Base-by-base conservation (phyloP, 2,888 invertebrate species). In the Helleia helle region DNA sequence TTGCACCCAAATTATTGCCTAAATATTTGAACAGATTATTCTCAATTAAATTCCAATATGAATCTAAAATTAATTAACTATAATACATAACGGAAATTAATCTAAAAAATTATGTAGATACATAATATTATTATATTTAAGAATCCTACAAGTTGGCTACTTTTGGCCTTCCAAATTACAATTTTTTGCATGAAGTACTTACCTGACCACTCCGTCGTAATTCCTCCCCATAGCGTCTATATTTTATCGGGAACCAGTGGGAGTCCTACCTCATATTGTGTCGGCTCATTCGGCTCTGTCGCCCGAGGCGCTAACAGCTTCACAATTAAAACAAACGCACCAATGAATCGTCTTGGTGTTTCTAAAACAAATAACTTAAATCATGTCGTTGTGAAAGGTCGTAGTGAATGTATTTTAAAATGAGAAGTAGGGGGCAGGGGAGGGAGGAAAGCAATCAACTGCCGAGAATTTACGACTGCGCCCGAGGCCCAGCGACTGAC, bases 381-480 rank as follows among this genome's bases (percentile, higher is more conserved):
- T 62, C 62, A 61, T 56, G 55, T 55, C 56, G 45, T 49, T 54
- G 50, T 59, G 56, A 63, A 62, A 62, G 59, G 61, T 55, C 53
- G 56, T 59, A 65, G 61, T 67, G 62, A 56, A 38, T 13, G 17
- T 12, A 29, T 62, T 67, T 65, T 69, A 62, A 39, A 46, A 42
- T 29, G 38, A 37, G 12, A 24, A 22, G 22, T 5, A 22, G 22
- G 22, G n/a, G 22, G 8, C 7, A 53, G 51, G 54, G 52, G 50
- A 55, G 49, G 50, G 55, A 48, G 48, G 34, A 22, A 69, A 65
- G 71, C 69, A 76, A 76, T 76, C 75, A 76, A 71, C 70, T 65
- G 63, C 63, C 49, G 55, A 67, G 56, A 71, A 76, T 76, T 74
- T 74, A 79, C 67, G 56, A 52, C 50, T 44, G 55, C 48, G 58